Evolutionary conservation across 2,113 vertebrate species (phyloP), one percentile per base, ranked within the genome.

Genomic region (Acrocephalus kingi): DNA sequence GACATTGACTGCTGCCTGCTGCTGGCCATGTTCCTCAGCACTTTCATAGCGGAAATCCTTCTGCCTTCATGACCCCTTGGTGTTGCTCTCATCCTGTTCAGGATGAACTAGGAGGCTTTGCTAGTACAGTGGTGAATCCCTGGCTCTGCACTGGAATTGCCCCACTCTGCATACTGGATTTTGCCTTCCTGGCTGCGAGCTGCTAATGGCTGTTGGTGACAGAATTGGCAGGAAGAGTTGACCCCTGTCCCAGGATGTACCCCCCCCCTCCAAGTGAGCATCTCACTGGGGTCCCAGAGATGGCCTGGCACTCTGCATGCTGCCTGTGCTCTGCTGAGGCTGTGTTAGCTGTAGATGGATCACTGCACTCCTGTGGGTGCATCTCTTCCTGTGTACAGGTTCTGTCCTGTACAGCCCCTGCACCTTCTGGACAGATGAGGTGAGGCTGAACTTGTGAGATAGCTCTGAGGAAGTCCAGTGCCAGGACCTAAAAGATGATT

Each of bases 371-470:
- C 8, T 41, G 37, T 35, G 20, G 37, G 24, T 45, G 4, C 33
- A 11, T 66, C 27, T 2, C 27, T 58, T 41, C 43, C 46, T 54
- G 27, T 3, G 6, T 35, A 51, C 16, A 7, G 71, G 11, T 52
- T 20, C 23, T 18, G 56, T 37, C 35, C 41, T 79, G n/a, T 41
- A 45, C 64, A 55, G 37, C 39, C 11, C 55, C 19, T 63, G 31
- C 5, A 5, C 48, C 4, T 1, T 16, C 73, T 55, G 64, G 35
- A 33, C 5, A 22, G 23, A 15, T 1, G 0, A 1, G 7, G 18
- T 18, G 84, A 37, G 54, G 19, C 28, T 75, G 52, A 72, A 24
- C n/a, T 72, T 59, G 24, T 1, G 4, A 24, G 20, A 13, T 3
- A 45, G 39, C 54, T 61, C 68, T 59, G 45, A 64, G 41, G 15